phyloP scores from a whole-genome alignment of 2,797 vertebrate species.

The Pangasius krempfi region DNA sequence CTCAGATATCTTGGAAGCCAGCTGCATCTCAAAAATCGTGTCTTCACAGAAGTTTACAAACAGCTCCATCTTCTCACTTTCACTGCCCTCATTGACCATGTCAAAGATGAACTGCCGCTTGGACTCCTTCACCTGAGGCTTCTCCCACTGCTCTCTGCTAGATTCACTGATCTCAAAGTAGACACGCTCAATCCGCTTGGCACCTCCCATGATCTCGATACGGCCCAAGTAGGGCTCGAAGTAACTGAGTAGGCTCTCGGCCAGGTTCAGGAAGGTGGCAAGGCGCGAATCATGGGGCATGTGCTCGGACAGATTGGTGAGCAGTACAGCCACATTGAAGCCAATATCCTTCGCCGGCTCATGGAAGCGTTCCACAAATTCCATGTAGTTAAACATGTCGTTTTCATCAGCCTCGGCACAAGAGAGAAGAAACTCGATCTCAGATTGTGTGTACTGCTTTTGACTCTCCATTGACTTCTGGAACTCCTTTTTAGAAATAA shows the following conservation, averaged over 20 bases:
- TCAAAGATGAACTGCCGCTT: constrained; percentile 99
- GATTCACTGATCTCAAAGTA: constrained; percentile 99
- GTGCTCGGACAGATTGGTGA: constrained; percentile 96
- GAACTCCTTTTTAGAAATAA: constrained; percentile 90
- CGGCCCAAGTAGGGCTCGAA: constrained; percentile 96
- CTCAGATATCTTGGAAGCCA: constrained; percentile 97
- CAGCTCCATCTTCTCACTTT: constrained; percentile 99
- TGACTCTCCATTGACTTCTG: constrained; percentile 92
- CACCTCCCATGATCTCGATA: constrained; percentile 97
- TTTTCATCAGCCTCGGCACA: constrained; percentile 89
- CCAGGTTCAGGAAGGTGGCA: constrained; percentile 86
- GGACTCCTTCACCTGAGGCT: constrained; percentile 98
- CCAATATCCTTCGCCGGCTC: constrained; percentile 94
- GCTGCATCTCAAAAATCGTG: constrained; percentile 99
- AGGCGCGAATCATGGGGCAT: constrained; percentile 95
- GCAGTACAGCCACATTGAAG: constrained; percentile 93
- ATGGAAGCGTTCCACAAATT: constrained; percentile 88
- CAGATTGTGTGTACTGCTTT: constrained; percentile 86
- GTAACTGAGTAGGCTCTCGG: constrained; percentile 93
- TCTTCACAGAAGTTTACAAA: constrained; percentile 99
- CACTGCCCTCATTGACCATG: constrained; percentile 95
- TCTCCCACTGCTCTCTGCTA: constrained; percentile 97
- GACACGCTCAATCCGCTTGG: constrained; percentile 94
- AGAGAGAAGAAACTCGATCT: constrained; percentile 87
- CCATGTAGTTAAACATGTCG: constrained; percentile 87